Conservation (phyloP, 2,113 vertebrate species). For the Lathamus discolor region DNA sequence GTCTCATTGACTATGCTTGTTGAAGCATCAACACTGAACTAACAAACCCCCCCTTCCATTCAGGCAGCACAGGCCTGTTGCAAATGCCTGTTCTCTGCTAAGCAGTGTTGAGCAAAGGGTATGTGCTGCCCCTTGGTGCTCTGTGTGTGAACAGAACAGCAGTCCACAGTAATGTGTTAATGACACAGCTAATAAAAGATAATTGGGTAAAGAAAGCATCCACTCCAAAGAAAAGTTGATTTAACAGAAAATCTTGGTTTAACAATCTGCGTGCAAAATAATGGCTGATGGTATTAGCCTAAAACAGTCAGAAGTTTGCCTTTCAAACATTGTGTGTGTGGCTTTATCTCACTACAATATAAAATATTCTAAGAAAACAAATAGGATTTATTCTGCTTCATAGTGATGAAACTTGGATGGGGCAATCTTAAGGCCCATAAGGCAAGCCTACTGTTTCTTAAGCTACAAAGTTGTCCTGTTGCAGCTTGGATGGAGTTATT, state of each 20-base stretch:
- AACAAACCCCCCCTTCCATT: rapidly evolving
- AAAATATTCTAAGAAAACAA: not conserved
- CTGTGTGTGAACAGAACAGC: not conserved
- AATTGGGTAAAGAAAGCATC: not conserved
- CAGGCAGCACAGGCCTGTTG: not conserved
- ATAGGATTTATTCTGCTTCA: not conserved
- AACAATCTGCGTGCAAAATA: not conserved
- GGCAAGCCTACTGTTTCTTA: not conserved
- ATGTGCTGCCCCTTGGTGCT: not conserved
- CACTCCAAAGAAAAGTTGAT: not conserved
- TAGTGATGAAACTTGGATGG: not conserved
- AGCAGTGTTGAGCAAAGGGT: not conserved
- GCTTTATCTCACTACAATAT: not conserved
- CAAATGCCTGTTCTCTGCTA: not conserved
- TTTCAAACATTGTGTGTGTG: rapidly evolving
- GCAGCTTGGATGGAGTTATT: not conserved
- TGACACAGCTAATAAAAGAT: not conserved
- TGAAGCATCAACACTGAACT: not conserved
- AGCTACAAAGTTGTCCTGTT: not conserved
- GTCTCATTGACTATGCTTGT: not conserved
- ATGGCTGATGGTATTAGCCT: not conserved
- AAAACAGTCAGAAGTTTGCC: rapidly evolving
- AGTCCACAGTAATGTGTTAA: rapidly evolving
- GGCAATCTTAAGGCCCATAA: too few relatives aligned
- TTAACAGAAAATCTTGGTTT: not conserved